Conservation (phyloP, 2,113 vertebrate genomes). For the Atlantisia rogersi region DNA sequence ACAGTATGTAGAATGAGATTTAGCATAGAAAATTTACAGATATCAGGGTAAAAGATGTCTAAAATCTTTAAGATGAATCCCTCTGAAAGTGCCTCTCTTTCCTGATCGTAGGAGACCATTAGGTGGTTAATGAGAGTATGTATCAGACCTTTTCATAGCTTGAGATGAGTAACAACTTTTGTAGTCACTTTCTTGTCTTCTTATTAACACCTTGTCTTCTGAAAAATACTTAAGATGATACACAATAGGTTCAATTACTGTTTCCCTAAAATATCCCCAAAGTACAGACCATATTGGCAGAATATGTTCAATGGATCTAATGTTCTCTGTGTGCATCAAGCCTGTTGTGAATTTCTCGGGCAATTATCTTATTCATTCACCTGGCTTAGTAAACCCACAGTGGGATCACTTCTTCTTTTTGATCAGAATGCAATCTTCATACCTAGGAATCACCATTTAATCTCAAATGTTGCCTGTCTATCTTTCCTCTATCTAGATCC, state of each 20-base stretch:
- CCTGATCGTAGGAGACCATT: neutral
- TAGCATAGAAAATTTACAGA: neutral
- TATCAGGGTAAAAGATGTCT: neutral
- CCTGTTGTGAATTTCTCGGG: neutral
- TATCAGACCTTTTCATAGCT: neutral
- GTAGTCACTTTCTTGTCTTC: neutral
- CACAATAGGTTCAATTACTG: neutral
- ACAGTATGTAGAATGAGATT: neutral
- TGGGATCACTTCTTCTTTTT: neutral
- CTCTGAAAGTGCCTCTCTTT: neutral
- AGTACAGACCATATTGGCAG: neutral
- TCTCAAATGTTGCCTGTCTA: neutral
- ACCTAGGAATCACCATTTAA: neutral
- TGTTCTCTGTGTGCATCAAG: neutral
- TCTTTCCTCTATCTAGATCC: neutral
- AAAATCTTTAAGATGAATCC: neutral
- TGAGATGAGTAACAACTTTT: neutral
- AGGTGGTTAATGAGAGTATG: neutral
- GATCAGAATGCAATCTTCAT: neutral
- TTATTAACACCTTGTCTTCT: neutral
- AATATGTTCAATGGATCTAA: neutral
- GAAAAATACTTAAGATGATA: neutral
- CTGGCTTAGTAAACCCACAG: neutral
- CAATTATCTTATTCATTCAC: neutral
- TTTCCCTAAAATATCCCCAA: neutral